Conservation (phyloP, 2,797 vertebrate species). For the Eospalax fontanierii region DNA sequence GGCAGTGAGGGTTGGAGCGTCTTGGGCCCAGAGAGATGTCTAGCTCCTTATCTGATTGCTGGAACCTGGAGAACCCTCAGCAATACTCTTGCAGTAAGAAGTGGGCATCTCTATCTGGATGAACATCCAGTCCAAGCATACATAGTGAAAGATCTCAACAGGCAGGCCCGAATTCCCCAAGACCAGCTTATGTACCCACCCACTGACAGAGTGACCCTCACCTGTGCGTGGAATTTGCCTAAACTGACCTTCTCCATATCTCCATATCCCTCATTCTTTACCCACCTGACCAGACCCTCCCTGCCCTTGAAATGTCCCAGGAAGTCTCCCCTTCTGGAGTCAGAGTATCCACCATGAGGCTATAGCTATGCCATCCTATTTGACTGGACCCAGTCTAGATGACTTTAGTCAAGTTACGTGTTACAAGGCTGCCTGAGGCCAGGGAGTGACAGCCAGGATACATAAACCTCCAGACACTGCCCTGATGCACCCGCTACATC, state of each 20-base stretch:
- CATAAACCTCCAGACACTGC: background rate
- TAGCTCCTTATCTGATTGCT: background rate
- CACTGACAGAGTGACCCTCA: background rate
- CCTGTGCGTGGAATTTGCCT: background rate
- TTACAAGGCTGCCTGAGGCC: background rate
- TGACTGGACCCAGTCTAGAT: background rate
- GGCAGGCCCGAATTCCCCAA: background rate
- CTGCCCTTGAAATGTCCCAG: background rate
- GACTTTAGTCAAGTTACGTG: background rate
- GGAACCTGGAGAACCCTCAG: background rate
- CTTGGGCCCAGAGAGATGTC: background rate
- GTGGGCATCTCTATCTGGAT: background rate
- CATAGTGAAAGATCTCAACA: background rate
- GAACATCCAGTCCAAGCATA: too few relatives aligned
- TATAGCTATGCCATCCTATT: background rate
- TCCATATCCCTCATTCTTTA: too few relatives aligned
- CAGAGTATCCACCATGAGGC: background rate
- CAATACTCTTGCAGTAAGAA: background rate
- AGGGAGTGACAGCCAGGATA: background rate
- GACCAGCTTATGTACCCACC: background rate
- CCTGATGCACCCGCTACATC: background rate
- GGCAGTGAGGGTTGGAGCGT: background rate
- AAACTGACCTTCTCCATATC: background rate
- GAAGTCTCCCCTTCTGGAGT: background rate
- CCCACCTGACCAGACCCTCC: too few relatives aligned